These are phyloP conservation scores for Hofmannophila pseudospretella DNA, from an alignment of 2,888 invertebrate species.

Conservation along the genomic window DNA sequence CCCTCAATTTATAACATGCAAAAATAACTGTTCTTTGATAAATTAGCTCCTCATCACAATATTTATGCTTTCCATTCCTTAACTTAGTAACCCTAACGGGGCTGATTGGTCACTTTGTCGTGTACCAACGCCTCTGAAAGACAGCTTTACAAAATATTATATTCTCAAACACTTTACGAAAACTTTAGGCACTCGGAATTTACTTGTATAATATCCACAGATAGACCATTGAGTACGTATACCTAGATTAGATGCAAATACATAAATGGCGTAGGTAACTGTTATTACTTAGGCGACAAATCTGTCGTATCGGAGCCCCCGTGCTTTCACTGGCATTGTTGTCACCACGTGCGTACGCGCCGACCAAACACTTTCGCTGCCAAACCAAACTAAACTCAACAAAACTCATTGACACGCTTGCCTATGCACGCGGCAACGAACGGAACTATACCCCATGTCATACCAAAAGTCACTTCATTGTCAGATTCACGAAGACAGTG, in stretches of 20 bases:
- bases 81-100: too few relatives aligned
- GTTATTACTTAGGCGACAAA: conserved; percentile 36
- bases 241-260: conserved; percentile 30
- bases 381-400: conserved; percentile 6
- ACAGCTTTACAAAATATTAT: too few relatives aligned
- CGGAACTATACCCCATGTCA: not conserved
- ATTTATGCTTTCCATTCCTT: too few relatives aligned
- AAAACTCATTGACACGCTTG: not conserved
- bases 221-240: too few relatives aligned
- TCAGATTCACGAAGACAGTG: not conserved
- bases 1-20: too few relatives aligned
- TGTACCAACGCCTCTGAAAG: too few relatives aligned
- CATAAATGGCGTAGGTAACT: conserved; percentile 31
- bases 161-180: too few relatives aligned
- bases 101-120: too few relatives aligned
- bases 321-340: conserved; percentile 57
- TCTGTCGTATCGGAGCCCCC: conserved; percentile 27
- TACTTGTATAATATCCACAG: too few relatives aligned
- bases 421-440: not conserved
- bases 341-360: conserved; percentile 25
- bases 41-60: too few relatives aligned
- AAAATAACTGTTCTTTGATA: too few relatives aligned
- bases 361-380: conserved; percentile 50
- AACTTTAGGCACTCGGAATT: too few relatives aligned
- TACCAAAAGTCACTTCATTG: not conserved